Evolutionary conservation across 2,888 invertebrate genomes (phyloP), one percentile per base, ranked within the genome.

Genomic region (Tubulanus polymorphus): DNA sequence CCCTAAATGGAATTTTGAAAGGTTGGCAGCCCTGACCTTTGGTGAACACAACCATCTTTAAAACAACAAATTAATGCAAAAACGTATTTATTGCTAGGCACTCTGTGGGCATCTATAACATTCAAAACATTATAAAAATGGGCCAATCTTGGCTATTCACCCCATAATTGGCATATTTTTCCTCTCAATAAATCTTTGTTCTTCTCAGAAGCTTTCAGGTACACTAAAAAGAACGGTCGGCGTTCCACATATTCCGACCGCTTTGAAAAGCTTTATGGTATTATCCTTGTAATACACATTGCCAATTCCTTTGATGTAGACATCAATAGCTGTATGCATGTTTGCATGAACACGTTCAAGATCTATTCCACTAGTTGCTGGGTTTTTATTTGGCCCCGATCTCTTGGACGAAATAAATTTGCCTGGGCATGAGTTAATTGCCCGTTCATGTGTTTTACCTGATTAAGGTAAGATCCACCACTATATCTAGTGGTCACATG

Each of bases 401-500:
- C 18, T 20, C 18, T 41, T 41, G 18, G 41, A 41, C 6, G 41
- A 23, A 15, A 41, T 41, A 41, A 15, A 41, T 41, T 41, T 23
- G 41, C 41, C 18, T 41, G 41, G 15, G 41, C 41, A 20, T 23
- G 18, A 3, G 6, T 8, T 5, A 41, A 23, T 23, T 41, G 41
- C 41, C 41, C 41, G 15, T 41, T 41, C 3, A 41, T 18, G 41
- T 41, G 41, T 15, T 41, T 23, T 3, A 41, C 41, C 41, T 41
- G 20, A 41, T 41, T 41, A 20, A 41, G 23, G 23, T 41, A 41
- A 15, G 20, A 20, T 5, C 41, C 41, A 8, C 41, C 41, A 23
- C 41, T 41, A 41, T 20, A 41, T 41, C 41, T 41, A 23, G 41
- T 41, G 6, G 41, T 20, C 41, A 41, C 41, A 15, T 41, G 41